Evolutionary conservation across 2,113 vertebrate genomes (phyloP), one percentile per base, ranked within the genome.

Genomic region (Seriola dumerili): DNA sequence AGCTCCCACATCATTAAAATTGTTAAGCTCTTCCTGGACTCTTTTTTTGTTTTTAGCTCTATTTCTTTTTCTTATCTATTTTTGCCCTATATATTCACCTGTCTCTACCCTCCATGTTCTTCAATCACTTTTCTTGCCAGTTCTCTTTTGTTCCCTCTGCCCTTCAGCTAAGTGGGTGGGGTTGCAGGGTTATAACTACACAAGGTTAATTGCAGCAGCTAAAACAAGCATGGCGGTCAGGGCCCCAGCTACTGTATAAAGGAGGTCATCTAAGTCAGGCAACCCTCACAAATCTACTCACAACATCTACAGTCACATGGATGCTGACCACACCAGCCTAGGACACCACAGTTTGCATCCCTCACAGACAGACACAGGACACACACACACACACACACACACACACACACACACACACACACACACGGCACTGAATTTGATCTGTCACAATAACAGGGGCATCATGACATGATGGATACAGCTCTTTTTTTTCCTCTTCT

Each of bases 141-240:
- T 65, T 54, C 7, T 46, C 34, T 57, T 46, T 75, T 46, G 58
- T 61, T 8, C 48, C 29, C 34, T 73, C 32, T 74, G 75, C 71
- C 85, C 79, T 85, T 79, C 77, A 78, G 80, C 72, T 72, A 78
- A 70, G 78, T 81, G 80, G 86, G 74, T 46, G 77, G 72, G 76
- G 50, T 78, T 65, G 74, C 61, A 38, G 64, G 83, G 82, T 84
- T 80, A 77, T 73, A 83, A 83, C 82, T 79, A 77, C 58, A 72
- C 89, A 93, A 89, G 90, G 88, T 94, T 95, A 94, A 94, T 94
- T 93, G 90, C 88, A 89, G 85, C 86, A 89, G 89, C 88, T 93
- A 90, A 92, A 95, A 94, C 85, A 92, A 91, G 82, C 70, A 21
- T 68, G 65, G 78, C 38, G 13, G 54, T 84, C 52, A 57, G 59